These are phyloP conservation scores for Caerostris darwini DNA, from an alignment of 1,140 invertebrate genomes.

Conservation along the genomic window DNA sequence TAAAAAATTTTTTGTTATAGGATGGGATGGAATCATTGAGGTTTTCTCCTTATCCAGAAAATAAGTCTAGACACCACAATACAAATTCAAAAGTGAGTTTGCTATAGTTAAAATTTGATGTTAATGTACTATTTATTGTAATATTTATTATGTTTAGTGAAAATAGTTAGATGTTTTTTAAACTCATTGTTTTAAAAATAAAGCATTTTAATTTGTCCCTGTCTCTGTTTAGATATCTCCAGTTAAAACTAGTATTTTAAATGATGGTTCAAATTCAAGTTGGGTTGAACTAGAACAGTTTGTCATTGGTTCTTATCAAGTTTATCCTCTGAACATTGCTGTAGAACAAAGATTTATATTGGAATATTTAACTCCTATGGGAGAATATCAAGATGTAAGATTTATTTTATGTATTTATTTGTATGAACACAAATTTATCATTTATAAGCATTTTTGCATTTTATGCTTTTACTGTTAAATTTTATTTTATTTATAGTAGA, in stretches of 20 bases:
- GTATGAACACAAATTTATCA: too few relatives aligned
- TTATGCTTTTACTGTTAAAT: too few relatives aligned
- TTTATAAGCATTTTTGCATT: too few relatives aligned
- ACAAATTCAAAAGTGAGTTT: not conserved
- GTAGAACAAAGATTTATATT: constrained; percentile 96
- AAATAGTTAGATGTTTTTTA: too few relatives aligned
- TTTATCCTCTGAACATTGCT: constrained; percentile 92
- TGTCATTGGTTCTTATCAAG: constrained; percentile 92
- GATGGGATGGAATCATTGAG: not conserved
- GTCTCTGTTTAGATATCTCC: constrained; percentile 45
- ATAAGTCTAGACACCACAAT: not conserved
- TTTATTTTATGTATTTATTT: not conserved
- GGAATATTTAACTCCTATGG: constrained; percentile 95
- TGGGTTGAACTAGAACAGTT: constrained; percentile 94
- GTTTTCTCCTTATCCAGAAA: not conserved
- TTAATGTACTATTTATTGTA: not conserved
- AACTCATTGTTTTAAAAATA: too few relatives aligned
- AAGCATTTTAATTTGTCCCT: not conserved
- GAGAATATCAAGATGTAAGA: constrained; percentile 96
- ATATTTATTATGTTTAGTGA: not conserved
- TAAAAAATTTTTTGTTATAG: not conserved
- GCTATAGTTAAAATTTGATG: too few relatives aligned
- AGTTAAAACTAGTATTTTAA: constrained; percentile 24
- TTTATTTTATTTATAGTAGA: too few relatives aligned
- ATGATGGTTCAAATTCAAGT: constrained; percentile 87